phyloP scores from a whole-genome alignment of 2,797 vertebrate species.

The Chelmon rostratus region DNA sequence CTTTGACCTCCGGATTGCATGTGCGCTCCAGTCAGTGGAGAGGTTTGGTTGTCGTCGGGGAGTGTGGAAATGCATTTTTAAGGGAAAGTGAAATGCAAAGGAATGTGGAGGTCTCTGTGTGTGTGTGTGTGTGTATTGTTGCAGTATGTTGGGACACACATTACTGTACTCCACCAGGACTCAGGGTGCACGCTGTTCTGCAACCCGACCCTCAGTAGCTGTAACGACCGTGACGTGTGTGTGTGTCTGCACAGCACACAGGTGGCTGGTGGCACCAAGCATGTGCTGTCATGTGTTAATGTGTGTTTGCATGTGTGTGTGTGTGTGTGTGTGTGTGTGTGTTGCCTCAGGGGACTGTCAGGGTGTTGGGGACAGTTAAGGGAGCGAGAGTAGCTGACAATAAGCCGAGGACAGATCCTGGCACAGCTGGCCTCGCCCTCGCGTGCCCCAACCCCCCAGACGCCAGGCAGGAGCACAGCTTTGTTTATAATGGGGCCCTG shows the following conservation, averaged over 20 bases:
- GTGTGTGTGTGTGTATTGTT: conserved; percentile 25
- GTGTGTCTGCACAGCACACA: conserved; percentile 33
- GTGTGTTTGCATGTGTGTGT: conserved; percentile 19
- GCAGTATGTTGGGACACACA: conserved; percentile 29
- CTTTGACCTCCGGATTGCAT: conserved; percentile 68
- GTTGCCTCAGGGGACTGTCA: conserved; percentile 25
- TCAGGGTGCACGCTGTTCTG: conserved; percentile 65
- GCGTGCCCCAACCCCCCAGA: conserved; percentile 22
- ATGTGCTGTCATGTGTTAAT: conserved; percentile 48
- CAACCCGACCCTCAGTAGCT: conserved; percentile 74
- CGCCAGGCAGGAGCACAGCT: conserved; percentile 26
- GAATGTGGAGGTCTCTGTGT: conserved; percentile 49
- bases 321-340: conserved; percentile 43
- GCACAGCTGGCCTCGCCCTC: conserved; percentile 58
- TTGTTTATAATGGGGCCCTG: conserved; percentile 27
- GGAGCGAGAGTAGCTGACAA: conserved; percentile 72
- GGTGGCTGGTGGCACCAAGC: conserved; percentile 38
- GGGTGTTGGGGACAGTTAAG: conserved; percentile 48
- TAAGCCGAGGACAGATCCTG: conserved; percentile 59
- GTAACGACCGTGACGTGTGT: conserved; percentile 37
- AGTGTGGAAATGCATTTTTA: conserved; percentile 64
- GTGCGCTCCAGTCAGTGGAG: conserved; percentile 33
- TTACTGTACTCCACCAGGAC: conserved; percentile 69
- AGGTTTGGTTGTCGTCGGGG: conserved; percentile 50
- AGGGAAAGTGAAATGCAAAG: conserved; percentile 62